Base-by-base conservation (phyloP, 92 coral and sea anemone species). In the Virgularia gustaviana region DNA sequence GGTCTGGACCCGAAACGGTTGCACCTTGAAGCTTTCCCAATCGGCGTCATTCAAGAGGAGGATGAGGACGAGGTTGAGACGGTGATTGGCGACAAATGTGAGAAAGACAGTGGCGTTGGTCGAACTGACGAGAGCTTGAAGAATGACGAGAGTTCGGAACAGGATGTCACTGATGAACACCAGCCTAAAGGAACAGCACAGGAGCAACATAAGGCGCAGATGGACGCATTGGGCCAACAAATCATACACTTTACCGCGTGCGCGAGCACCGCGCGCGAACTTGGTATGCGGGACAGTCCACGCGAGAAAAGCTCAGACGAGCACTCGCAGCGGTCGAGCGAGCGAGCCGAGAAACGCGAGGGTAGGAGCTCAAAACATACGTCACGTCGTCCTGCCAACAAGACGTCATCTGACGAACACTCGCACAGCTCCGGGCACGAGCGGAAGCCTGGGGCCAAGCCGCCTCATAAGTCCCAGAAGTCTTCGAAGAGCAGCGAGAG, bases 61-160 rank as follows among this genome's bases (percentile, higher is more conserved):
- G 98, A 92, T 65, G 96, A 89, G 55, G 96, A 92, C 23, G 88
- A 85, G 47, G 81, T 81, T 4, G 98, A 85, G 19, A 82, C 88
- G 32, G 85, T 89, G 9, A 87, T 77, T 51, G 91, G 87, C 16
- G 96, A 92, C 43, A 92, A 92, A 60, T 92, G 96, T 65, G 98
- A 92, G 57, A 92, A 92, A 56, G 98, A 92, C 82, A 89, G 96
- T 37, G 98, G 96, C 8, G 86, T 92, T 57, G 96, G 98, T 5
- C 81, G 88, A 29, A 92, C 96, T 27, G 97, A 91, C 62, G 97
- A 91, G 42, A 88, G 95, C 55, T 80, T 88, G 38, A 91, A 91
- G 71, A 86, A 90, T 47, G 95, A 88, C 65, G 96, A 87, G 63
- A 90, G 95, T 76, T 92, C 98, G 57, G 98, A 83, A 71, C 94